These are phyloP conservation scores for Pterostichus niger DNA, from an alignment of 2,888 invertebrate species.

Conservation along the genomic window DNA sequence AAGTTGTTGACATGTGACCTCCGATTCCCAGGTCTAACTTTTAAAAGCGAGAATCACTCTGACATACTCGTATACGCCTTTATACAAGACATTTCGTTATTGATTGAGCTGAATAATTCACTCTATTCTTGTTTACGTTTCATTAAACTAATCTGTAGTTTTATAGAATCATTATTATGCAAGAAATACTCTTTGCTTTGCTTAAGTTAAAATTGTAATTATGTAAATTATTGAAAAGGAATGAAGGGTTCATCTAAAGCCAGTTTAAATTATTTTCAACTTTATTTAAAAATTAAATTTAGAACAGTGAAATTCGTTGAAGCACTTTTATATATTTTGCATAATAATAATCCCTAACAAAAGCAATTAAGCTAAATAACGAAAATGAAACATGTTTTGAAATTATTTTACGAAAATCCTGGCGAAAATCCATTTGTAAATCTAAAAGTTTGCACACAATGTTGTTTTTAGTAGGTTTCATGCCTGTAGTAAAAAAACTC, in stretches of 20 bases:
- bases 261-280: conserved; percentile 6
- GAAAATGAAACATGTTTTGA: background rate
- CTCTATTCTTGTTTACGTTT: background rate
- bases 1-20: background rate
- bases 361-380: background rate
- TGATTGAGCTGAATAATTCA: background rate
- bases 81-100: background rate
- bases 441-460: too few relatives aligned
- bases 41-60: background rate
- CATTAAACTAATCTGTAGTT: background rate
- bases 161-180: conserved; percentile 1
- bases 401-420: background rate
- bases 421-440: background rate
- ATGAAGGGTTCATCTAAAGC: conserved; percentile 1
- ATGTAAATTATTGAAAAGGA: background rate
- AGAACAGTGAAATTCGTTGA: background rate
- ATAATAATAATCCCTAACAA: background rate
- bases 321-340: background rate
- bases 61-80: background rate
- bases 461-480: too few relatives aligned
- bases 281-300: conserved; percentile 7
- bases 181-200: background rate
- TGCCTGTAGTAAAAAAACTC: too few relatives aligned
- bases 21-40: background rate
- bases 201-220: conserved; percentile 1